Evolutionary conservation across 2,113 vertebrate genomes (phyloP), one percentile per base, ranked within the genome.

Genomic region (Phodopus roborovskii): DNA sequence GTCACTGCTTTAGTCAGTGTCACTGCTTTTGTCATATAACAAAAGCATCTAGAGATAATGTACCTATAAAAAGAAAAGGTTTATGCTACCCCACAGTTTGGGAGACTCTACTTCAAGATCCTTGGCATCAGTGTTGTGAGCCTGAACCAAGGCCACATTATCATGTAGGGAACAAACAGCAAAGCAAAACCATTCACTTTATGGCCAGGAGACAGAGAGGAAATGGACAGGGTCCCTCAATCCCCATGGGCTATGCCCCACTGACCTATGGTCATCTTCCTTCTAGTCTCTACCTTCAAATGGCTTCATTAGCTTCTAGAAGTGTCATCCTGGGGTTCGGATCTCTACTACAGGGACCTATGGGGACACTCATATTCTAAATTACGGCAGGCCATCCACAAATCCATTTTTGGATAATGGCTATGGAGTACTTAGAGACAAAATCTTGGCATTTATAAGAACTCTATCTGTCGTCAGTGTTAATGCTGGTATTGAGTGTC

Each of bases 361-460:
- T 71, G 39, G 53, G 48, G 33, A 56, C 48, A 71, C n/a, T 81
- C 20, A n/a, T 10, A 30, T 77, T 45, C 28, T 17, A 75, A 36
- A 68, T 26, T 58, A 19, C 0, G 58, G 70, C 20, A 58, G 50
- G 28, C 36, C n/a, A 42, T 83, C 39, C 26, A 28, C 58, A 83
- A 26, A 64, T 83, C 7, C 24, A 5, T 11, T 42, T 62, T 42
- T 62, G n/a, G 79, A 96, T 83, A 42, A 90, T 50, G 45, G 85
- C 74, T 83, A 53, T 26, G 50, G 91, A 81, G 68, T 87, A 28
- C 19, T 62, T 56, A 87, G 73, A 92, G 64, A 88, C 78, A 48
- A 88, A 81, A 45, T 78, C 64, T 68, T 95, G 75, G 94, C 66
- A 85, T 66, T 93, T 88, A 92, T 90, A 88, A 45, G 15, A 82